Conservation (phyloP, 2,797 vertebrate species). For the Poecilia velifera region DNA sequence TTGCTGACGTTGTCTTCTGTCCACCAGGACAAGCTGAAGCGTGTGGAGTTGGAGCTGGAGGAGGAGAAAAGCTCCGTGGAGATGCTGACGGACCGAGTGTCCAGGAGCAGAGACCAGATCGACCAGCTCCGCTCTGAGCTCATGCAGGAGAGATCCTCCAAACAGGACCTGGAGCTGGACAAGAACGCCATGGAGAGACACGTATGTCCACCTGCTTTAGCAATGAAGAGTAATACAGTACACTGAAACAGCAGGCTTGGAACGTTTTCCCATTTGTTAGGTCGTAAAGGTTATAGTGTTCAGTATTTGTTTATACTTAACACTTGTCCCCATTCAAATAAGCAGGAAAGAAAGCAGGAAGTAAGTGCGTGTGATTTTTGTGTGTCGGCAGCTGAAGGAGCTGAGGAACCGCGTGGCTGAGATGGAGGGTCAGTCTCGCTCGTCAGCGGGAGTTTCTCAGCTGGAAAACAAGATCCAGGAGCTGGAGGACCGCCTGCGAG, state of each 20-base stretch:
- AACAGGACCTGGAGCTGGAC: constrained; percentile 95
- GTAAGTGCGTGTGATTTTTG: not conserved
- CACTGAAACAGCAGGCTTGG: not conserved
- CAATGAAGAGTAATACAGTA: not conserved
- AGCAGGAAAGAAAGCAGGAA: not conserved
- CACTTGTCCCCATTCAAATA: no score
- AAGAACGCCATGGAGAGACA: constrained; percentile 91
- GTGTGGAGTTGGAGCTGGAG: constrained; percentile 88
- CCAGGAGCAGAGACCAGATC: constrained; percentile 91
- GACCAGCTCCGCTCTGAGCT: constrained; percentile 93
- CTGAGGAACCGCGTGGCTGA: constrained; percentile 87
- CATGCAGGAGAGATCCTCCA: constrained; percentile 90
- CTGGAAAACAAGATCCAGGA: constrained; percentile 89
- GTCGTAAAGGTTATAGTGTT: no score
- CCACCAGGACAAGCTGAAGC: constrained; percentile 90
- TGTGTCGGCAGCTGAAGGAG: constrained; percentile 87
- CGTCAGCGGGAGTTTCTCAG: constrained; percentile 84
- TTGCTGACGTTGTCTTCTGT: not conserved
- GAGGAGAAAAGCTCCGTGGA: constrained; percentile 89
- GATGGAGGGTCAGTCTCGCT: constrained; percentile 88
- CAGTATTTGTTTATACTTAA: no score
- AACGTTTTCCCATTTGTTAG: not conserved
- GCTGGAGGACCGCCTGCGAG: constrained; percentile 87
- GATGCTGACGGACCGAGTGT: constrained; percentile 89
- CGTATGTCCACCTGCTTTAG: not conserved